phyloP scores from a whole-genome alignment of 2,888 invertebrate genomes.

The Melipona bicolor region DNA sequence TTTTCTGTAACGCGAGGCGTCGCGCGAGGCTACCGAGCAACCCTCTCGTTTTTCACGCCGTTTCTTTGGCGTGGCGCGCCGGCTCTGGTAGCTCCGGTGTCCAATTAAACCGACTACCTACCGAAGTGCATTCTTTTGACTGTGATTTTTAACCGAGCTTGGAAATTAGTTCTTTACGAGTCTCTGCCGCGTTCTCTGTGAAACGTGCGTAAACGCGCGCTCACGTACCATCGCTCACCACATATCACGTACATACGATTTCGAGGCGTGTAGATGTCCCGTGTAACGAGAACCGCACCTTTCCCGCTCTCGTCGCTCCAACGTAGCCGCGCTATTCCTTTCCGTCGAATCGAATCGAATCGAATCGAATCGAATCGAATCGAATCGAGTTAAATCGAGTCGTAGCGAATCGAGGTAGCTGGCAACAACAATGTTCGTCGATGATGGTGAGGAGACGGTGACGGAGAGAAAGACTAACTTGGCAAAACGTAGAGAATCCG shows the following conservation, averaged over 20 bases:
- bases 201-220: neutral
- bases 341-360: too few relatives aligned
- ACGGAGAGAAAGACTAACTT: neutral
- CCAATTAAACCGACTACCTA: slow-evolving; percentile 31
- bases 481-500: too few relatives aligned
- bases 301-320: neutral
- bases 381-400: too few relatives aligned
- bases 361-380: too few relatives aligned
- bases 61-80: slow-evolving; percentile 10
- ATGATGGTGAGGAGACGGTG: too few relatives aligned
- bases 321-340: too few relatives aligned
- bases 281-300: neutral
- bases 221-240: neutral
- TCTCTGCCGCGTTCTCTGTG: neutral
- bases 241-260: neutral
- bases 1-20: slow-evolving; percentile 57
- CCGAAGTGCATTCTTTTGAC: slow-evolving; percentile 50
- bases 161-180: slow-evolving; percentile 53
- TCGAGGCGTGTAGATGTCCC: neutral
- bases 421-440: neutral
- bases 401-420: too few relatives aligned
- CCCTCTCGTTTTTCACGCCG: slow-evolving; percentile 20
- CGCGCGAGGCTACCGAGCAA: slow-evolving; percentile 13
- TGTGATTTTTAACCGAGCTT: slow-evolving; percentile 62
- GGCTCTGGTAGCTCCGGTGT: slow-evolving; percentile 27